These are phyloP conservation scores for Watsonalla cultraria DNA, from an alignment of 2,888 invertebrate genomes.

Conservation along the genomic window DNA sequence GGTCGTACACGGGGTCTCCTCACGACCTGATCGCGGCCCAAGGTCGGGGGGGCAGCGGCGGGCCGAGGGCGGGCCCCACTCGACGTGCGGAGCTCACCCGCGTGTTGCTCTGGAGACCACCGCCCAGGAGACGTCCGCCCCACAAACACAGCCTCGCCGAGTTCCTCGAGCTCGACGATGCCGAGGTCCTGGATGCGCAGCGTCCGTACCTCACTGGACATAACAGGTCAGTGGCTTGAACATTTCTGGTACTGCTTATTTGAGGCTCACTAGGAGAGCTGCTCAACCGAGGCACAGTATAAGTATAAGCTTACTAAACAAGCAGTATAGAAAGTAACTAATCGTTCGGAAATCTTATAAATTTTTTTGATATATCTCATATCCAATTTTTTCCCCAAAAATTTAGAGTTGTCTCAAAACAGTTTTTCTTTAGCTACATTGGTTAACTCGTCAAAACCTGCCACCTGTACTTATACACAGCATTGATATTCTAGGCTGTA, in stretches of 20 bases:
- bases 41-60: slow-evolving; percentile 83
- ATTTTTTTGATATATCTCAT: too few species aligned
- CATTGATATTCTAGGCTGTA: slow-evolving; percentile 82
- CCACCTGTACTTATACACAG: too few species aligned
- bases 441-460: too few species aligned
- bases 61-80: slow-evolving; percentile 87
- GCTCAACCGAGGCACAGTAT: too few species aligned
- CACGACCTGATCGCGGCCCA: slow-evolving; percentile 91
- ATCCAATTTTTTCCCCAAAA: too few species aligned
- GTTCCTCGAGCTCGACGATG: slow-evolving; percentile 92
- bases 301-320: too few species aligned
- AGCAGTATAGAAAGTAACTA: too few species aligned
- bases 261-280: not conserved
- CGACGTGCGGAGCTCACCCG: slow-evolving; percentile 87
- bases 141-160: slow-evolving; percentile 88
- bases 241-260: not conserved
- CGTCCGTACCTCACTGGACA: slow-evolving; percentile 94
- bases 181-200: slow-evolving; percentile 86
- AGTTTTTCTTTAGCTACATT: too few species aligned
- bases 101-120: slow-evolving; percentile 86
- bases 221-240: slow-evolving; percentile 79
- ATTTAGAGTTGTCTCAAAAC: too few species aligned
- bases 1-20: slow-evolving; percentile 95
- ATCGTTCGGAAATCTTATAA: too few species aligned
- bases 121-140: slow-evolving; percentile 69